Conservation (phyloP, 2,113 vertebrate genomes). For the Poeciliopsis occidentalis region DNA sequence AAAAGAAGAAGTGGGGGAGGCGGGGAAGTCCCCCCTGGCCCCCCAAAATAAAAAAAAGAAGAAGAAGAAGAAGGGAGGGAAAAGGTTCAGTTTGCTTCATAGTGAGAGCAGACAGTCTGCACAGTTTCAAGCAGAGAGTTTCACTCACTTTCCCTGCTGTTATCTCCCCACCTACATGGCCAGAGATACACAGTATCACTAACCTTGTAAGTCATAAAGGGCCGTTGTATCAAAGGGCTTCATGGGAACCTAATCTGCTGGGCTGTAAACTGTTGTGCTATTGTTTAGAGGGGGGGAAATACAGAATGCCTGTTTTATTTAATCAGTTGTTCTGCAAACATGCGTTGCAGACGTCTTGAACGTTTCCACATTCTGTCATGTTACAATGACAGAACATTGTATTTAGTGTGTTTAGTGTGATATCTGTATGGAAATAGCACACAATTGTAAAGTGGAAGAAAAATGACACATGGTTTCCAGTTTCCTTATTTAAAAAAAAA, state of each 20-base stretch:
- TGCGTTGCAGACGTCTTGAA: not conserved
- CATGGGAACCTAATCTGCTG: slow-evolving; percentile 28
- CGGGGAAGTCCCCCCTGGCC: slow-evolving; percentile 52
- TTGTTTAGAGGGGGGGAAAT: slow-evolving; percentile 3
- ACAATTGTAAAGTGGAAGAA: not conserved
- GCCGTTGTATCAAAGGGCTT: slow-evolving; percentile 25
- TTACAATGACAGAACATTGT: too few relatives aligned
- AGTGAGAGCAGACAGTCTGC: slow-evolving; percentile 37
- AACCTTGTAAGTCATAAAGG: slow-evolving; percentile 44
- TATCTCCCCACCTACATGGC: slow-evolving; percentile 55
- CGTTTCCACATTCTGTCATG: too few relatives aligned
- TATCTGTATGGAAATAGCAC: not conserved
- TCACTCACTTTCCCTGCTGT: slow-evolving; percentile 40
- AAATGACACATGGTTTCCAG: not conserved
- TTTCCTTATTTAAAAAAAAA: not conserved
- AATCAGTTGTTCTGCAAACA: not conserved
- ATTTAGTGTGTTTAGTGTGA: too few relatives aligned
- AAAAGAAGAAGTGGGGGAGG: slow-evolving; percentile 10
- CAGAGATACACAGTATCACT: slow-evolving; percentile 13
- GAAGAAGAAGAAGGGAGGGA: slow-evolving; percentile 12
- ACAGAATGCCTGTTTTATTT: not conserved
- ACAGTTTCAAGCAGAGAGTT: slow-evolving; percentile 41
- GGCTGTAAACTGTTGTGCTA: not conserved
- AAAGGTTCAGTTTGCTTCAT: slow-evolving; percentile 34
- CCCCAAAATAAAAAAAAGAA: not conserved